phyloP scores from a whole-genome alignment of 2,888 invertebrate species.

The Chaitophorus viminalis region DNA sequence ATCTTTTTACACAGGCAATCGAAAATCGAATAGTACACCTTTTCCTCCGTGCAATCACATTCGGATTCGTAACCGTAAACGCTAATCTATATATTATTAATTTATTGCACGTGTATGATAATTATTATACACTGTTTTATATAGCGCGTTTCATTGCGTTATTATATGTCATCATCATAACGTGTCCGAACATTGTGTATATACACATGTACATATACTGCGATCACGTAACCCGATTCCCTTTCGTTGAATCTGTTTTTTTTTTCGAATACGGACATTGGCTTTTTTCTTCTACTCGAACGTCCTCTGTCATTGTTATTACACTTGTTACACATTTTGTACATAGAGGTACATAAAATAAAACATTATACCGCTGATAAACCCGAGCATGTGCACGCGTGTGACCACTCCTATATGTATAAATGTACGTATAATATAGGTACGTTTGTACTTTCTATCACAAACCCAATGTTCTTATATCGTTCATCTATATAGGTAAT shows the following conservation, averaged over 20 bases:
- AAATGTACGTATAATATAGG: neutral
- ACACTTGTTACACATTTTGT: neutral
- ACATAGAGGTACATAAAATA: too few relatives aligned
- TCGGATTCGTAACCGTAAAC: too few relatives aligned
- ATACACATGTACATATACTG: neutral
- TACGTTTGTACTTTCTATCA: conserved; percentile 21
- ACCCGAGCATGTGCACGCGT: neutral
- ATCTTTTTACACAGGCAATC: too few relatives aligned
- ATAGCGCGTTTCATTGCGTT: neutral
- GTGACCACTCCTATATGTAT: conserved; percentile 13
- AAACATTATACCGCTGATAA: neutral
- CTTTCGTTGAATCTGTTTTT: neutral
- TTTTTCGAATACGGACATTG: neutral
- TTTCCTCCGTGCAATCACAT: too few relatives aligned
- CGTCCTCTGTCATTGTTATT: neutral
- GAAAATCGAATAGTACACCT: too few relatives aligned
- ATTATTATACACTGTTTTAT: neutral
- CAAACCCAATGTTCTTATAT: conserved; percentile 38
- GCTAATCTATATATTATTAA: too few relatives aligned
- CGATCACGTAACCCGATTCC: neutral
- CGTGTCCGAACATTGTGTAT: neutral
- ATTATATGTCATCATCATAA: neutral
- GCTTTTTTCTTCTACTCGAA: neutral
- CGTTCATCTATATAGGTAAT: conserved; percentile 21
- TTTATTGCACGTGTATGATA: neutral